phyloP scores from a whole-genome alignment of 2,113 vertebrate species.

The Platichthys stellatus region DNA sequence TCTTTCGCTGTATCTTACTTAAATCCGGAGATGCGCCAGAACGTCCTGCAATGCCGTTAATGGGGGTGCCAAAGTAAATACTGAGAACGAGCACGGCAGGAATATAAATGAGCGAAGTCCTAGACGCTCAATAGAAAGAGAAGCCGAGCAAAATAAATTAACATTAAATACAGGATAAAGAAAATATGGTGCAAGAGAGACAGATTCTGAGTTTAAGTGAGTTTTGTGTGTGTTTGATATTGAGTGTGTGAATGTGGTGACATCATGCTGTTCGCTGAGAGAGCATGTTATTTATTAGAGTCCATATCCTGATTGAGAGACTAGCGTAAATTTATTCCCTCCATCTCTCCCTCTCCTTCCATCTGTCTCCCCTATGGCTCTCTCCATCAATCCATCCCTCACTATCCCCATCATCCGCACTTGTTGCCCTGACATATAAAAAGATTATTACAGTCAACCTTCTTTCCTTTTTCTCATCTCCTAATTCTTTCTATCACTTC shows the following conservation, averaged over 20 bases:
- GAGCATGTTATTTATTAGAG: slow-evolving; percentile 64
- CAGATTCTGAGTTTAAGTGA: background rate
- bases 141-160: background rate
- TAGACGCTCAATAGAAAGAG: background rate
- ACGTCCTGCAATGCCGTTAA: slow-evolving; percentile 35
- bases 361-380: slow-evolving; percentile 13
- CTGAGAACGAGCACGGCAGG: background rate
- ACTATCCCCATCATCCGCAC: slow-evolving; percentile 1
- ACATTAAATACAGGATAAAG: background rate
- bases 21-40: slow-evolving; percentile 38
- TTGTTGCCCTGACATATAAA: background rate
- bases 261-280: slow-evolving; percentile 62
- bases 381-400: background rate
- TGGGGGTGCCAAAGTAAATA: slow-evolving; percentile 37
- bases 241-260: slow-evolving; percentile 44
- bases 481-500: slow-evolving; percentile 12
- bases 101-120: slow-evolving; percentile 40
- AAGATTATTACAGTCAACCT: background rate
- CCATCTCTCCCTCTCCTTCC: slow-evolving; percentile 10
- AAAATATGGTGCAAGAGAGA: background rate
- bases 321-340: slow-evolving; percentile 48
- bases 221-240: background rate
- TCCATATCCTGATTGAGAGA: slow-evolving; percentile 74
- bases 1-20: background rate
- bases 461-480: background rate